Evolutionary conservation across 2,113 vertebrate genomes (phyloP).

Genomic region (Tachuris rubrigastra): DNA sequence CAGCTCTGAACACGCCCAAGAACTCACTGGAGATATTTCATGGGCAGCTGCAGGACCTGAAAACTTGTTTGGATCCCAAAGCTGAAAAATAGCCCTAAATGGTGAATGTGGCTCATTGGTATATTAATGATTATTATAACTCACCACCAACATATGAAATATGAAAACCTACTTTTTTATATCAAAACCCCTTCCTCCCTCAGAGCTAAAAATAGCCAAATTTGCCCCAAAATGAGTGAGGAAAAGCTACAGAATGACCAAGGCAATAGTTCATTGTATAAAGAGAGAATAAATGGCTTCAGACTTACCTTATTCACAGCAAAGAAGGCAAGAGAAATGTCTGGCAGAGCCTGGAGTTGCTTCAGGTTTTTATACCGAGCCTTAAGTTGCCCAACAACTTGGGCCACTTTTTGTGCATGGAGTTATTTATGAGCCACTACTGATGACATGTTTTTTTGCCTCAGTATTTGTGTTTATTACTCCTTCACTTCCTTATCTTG

Average conservation of each 20-base stretch:
- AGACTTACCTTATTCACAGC: slow-evolving; percentile 16
- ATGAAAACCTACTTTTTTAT: not conserved
- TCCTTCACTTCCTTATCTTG: slow-evolving; percentile 52
- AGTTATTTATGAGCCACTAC: not conserved
- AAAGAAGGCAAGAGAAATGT: not conserved
- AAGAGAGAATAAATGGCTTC: not conserved
- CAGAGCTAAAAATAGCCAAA: not conserved
- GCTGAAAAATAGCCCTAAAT: too few species aligned
- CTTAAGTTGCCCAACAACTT: not conserved
- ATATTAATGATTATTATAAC: not conserved
- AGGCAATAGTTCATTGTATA: not conserved
- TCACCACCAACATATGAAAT: not conserved
- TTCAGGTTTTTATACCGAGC: slow-evolving; percentile 28
- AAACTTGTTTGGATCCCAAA: not conserved
- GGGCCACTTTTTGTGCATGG: not conserved
- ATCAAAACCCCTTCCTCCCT: not conserved
- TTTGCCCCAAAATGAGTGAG: not conserved
- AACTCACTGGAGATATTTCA: not conserved
- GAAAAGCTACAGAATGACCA: not conserved
- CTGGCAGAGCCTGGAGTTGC: not conserved
- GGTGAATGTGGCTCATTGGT: too few species aligned
- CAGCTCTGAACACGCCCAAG: not conserved
- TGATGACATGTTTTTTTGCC: slow-evolving; percentile 32
- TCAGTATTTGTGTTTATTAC: slow-evolving; percentile 13
- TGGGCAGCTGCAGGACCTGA: not conserved